phyloP scores from a whole-genome alignment of 30 jellyfish, hydroid and myxozoan species.

The Hydractinia echinata region DNA sequence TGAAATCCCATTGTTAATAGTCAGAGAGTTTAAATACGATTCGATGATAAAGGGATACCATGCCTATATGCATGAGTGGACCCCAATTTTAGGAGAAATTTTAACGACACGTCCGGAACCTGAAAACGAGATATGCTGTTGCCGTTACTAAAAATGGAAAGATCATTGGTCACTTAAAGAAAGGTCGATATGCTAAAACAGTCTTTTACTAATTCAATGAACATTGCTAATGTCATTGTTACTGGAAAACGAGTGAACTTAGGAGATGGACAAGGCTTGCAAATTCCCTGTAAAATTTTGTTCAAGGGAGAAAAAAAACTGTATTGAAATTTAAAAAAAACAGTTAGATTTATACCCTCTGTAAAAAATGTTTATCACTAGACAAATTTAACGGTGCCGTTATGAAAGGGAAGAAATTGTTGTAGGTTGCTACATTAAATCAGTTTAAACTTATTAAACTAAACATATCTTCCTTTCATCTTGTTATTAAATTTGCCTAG shows the following conservation, averaged over 20 bases:
- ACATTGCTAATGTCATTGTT: background rate
- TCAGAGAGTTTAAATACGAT: too few species aligned
- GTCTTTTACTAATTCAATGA: background rate
- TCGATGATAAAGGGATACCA: too few species aligned
- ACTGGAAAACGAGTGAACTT: background rate
- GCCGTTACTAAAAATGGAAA: background rate
- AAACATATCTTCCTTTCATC: too few species aligned
- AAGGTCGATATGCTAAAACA: background rate
- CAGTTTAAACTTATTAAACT: too few species aligned
- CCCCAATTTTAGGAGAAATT: too few species aligned
- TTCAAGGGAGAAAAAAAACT: constrained; percentile 6
- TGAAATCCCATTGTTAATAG: too few species aligned
- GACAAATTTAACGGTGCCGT: too few species aligned
- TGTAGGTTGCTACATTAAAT: too few species aligned
- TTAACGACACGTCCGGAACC: constrained; percentile 11
- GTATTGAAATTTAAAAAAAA: background rate
- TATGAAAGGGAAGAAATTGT: too few species aligned
- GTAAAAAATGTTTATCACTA: background rate
- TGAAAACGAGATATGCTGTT: constrained; percentile 4
- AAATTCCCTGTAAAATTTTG: background rate
- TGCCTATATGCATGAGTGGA: too few species aligned
- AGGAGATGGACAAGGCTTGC: background rate
- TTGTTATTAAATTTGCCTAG: too few species aligned
- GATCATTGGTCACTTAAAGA: constrained; percentile 9
- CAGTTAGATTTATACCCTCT: background rate